Evolutionary conservation across 2,113 vertebrate species (phyloP), one percentile per base, ranked within the genome.

Genomic region (Gallinago undulata): DNA sequence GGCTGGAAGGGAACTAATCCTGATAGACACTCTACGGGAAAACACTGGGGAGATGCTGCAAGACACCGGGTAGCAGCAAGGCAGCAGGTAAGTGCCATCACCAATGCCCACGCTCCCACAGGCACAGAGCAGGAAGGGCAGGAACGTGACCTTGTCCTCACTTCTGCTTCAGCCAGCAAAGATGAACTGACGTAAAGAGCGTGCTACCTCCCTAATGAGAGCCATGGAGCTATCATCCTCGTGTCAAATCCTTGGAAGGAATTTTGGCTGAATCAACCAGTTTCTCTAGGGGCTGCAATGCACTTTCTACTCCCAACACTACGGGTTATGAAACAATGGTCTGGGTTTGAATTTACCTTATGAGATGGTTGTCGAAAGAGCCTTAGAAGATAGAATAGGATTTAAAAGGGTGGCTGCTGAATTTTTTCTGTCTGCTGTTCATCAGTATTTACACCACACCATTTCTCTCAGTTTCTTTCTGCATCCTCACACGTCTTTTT

Each of bases 31-130:
- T 74, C 67, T 27, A 1, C 0, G 2, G 55, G 41, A 73, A 63
- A 43, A 24, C 41, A 66, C 9, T 37, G 68, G 30, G 56, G 50
- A 95, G 47, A 48, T 37, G 79, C 79, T 78, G 35, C 48, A 68
- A 47, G 64, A 57, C 25, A 39, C 22, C 25, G 50, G 73, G 55
- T 70, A 87, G 60, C 22, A 57, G 73, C 69, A 30, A 59, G 43
- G 37, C 74, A 74, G 62, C 2, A 6, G 60, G 64, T 10, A 27
- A 48, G 3, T 72, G 56, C 31, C 57, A 56, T 73, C 70, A 50
- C 67, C 70, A 23, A 0, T 31, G 45, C n/a, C 63, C 9, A 1
- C 0, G 0, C 12, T 69, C n/a, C 55, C 3, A 1, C 8, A 8
- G 64, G 56, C 60, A 70, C 41, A 51, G 41, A 70, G 84, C 8